Base-by-base conservation (phyloP, 2,888 invertebrate genomes). In the Therioaphis trifolii region DNA sequence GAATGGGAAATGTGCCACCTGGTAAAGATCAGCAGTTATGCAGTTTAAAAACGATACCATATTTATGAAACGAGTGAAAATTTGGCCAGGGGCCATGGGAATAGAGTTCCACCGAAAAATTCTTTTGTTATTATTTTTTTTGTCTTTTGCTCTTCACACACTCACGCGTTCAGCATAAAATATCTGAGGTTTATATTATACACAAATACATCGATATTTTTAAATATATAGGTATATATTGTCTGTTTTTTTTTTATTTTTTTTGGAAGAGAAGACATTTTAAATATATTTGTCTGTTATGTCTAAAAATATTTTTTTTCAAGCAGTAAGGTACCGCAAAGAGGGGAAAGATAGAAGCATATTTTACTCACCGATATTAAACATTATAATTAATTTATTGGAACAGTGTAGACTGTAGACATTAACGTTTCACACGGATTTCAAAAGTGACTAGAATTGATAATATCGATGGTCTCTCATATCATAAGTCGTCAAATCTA, bases 51-150 rank as follows among this genome's bases (percentile, higher is more conserved):
- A 82, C 49, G 35, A 72, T 46, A 77, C 63, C 77, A 66, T 77
- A 76, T 43, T 58, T 43, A n/a, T n/a, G 27, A 58, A 21, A 29
- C 35, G 71, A 2, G 49, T 49, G 21, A 63, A 77, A 21, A 21
- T 82, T 82, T 82, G 80, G 80, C 80, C 35, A 29, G 12, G 1
- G 35, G 80, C 80, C 80, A 82, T 46, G 29, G 49, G 61, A 80
- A 79, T 1, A 18, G 27, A 7, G 40, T 69, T 69, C 24, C 46
- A n/a, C 7, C 52, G 40, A 66, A 66, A 35, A 66, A 35, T 35
- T 35, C 3, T 35, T 35, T 35, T 35, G 35, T 35, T 15, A 29
- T 66, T 35, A 66, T 66, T 35, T 4, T 66, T 35, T 18, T 35
- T 35, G 4, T 29, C 14, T 66, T 35, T 24, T 3, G 21, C 12